Evolutionary conservation across 2,113 vertebrate species (phyloP), one percentile per base, ranked within the genome.

Genomic region (Sturnus vulgaris): DNA sequence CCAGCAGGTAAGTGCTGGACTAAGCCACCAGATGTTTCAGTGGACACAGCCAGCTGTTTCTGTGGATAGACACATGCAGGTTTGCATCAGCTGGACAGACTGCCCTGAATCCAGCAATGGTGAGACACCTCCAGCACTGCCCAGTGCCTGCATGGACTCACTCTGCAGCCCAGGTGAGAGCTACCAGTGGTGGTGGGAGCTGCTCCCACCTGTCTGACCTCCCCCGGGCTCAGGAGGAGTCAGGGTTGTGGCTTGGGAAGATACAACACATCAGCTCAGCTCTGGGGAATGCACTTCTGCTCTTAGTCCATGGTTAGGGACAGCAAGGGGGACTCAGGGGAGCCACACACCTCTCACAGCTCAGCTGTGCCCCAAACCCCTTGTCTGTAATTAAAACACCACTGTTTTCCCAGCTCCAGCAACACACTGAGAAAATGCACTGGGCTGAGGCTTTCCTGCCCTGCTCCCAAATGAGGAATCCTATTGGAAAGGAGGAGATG

Each of bases 401-500:
- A 0, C 52, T n/a, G 10, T 10, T 42, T 39, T 42, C 39, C 22
- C 59, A 56, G 24, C n/a, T 42, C 27, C 57, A 46, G 5, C 31
- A 65, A 10, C 16, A n/a, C 0, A 0, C 35, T 40, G n/a, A 56
- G 39, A 68, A 57, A 73, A 78, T 27, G 12, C 22, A 40, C 12
- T 4, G 22, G 30, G 60, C 30, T 59, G 42, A 71, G 25, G 18
- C 12, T 79, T 63, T 66, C 64, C 55, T 59, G 50, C 35, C 52
- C 64, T 15, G 33, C 39, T 65, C 46, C 66, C 28, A 42, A 25
- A 44, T 6, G 4, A 59, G 22, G 19, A 19, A 24, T 22, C 72
- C 40, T n/a, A 1, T 6, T 3, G 40, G 37, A 60, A 40, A 0
- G 1, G 8, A 55, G 18, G 8, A 53, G 18, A 15, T 11, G 39